Percentiles rank a stretch among this genome's conserved stretches.
These are phyloP conservation scores for Mustelus asterias DNA, from an alignment of 2,113 vertebrate genomes.

Conservation along the genomic window DNA sequence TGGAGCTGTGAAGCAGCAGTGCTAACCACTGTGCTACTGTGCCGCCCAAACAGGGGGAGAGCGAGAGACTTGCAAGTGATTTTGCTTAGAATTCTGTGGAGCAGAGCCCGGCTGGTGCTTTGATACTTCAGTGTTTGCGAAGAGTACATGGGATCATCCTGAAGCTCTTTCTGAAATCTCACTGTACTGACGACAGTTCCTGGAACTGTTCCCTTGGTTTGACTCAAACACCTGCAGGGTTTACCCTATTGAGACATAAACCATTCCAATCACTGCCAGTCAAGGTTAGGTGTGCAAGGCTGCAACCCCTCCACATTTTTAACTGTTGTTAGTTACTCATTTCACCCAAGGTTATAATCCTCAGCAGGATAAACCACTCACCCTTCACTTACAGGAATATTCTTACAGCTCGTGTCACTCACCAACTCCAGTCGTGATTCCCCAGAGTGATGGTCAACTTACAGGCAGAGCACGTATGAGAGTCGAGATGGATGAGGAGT, in stretches of 20 bases:
- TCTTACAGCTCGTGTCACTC: not conserved
- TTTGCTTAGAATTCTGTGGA: not conserved
- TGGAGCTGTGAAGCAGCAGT: too few relatives aligned
- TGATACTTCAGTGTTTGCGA: not conserved
- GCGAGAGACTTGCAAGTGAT: not conserved
- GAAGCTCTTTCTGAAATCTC: not conserved
- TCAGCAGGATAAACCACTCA: not conserved
- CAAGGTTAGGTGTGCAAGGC: too few relatives aligned
- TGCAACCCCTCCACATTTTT: not conserved
- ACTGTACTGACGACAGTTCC: not conserved
- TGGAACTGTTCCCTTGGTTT: not conserved
- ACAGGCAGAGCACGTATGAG: too few relatives aligned
- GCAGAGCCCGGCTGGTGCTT: not conserved
- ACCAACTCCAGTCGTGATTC: not conserved
- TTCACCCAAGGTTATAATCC: too few relatives aligned
- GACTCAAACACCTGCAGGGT: not conserved
- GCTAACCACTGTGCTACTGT: too few relatives aligned
- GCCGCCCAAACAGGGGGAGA: too few relatives aligned
- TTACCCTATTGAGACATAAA: not conserved
- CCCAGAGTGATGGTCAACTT: not conserved
- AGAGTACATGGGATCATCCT: not conserved
- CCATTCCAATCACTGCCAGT: not conserved
- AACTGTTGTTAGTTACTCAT: not conserved
- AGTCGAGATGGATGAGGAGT: not conserved
- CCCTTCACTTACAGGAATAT: not conserved